phyloP scores from a whole-genome alignment of 2,888 invertebrate genomes.

The Parasteatoda lunata region DNA sequence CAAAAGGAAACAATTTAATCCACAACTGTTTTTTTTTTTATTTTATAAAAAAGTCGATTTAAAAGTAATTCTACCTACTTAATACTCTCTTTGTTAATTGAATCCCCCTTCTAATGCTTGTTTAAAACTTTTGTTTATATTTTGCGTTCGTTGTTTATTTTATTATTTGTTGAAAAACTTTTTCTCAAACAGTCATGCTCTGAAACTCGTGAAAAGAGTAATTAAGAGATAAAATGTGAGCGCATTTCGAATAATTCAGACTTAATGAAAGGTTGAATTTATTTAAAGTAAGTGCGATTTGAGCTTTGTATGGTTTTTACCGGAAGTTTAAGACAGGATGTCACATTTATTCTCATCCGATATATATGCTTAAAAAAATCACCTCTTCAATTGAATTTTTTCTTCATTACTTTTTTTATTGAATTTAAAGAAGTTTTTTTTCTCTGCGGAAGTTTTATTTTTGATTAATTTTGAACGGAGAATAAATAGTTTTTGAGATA shows the following conservation, averaged over 20 bases:
- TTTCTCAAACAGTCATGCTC: slow-evolving; percentile 15
- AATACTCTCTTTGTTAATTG: slow-evolving; percentile 65
- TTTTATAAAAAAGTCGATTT: slow-evolving; percentile 38
- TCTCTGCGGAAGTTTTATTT: too few relatives aligned
- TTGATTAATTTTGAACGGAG: too few relatives aligned
- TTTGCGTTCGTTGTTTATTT: background rate
- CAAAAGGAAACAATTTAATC: slow-evolving; percentile 57
- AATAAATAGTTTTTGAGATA: too few relatives aligned
- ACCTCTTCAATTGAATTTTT: too few relatives aligned
- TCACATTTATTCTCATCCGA: too few relatives aligned
- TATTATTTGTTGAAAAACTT: slow-evolving; percentile 5
- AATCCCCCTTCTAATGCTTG: slow-evolving; percentile 55
- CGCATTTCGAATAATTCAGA: slow-evolving; percentile 43
- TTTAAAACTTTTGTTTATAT: slow-evolving; percentile 62
- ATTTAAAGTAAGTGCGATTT: background rate
- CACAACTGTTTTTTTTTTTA: slow-evolving; percentile 11
- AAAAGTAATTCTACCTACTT: slow-evolving; percentile 47
- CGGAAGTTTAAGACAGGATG: too few relatives aligned
- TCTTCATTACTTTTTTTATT: too few relatives aligned
- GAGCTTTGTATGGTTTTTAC: too few relatives aligned
- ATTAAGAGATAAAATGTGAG: slow-evolving; percentile 65
- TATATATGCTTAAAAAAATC: too few relatives aligned
- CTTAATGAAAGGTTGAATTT: slow-evolving; percentile 50
- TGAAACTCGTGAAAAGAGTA: slow-evolving; percentile 35
- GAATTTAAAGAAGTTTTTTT: too few relatives aligned